A percentile compares a stretch with the other conserved stretches of the same genome.
Evolutionary conservation across 2,113 vertebrate species (phyloP).

Genomic region (Procavia capensis): DNA sequence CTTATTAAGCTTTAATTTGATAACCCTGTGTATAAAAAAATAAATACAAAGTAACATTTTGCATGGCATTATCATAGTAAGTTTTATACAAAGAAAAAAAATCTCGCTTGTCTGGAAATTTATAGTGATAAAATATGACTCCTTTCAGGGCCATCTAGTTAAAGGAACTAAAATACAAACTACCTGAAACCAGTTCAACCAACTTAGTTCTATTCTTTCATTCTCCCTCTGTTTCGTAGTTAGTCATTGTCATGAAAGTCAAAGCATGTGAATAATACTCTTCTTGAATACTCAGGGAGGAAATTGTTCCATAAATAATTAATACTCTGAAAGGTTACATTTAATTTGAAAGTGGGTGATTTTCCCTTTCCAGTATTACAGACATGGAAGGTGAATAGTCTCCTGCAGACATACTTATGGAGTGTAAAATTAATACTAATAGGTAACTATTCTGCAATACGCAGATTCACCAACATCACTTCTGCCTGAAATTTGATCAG

Average conservation of each 20-base stretch:
- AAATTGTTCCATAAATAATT: slow-evolving; percentile 78
- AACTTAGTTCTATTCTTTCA: slow-evolving; percentile 23
- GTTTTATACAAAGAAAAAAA: slow-evolving; percentile 31
- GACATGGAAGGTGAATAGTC: slow-evolving; percentile 52
- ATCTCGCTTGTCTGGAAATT: slow-evolving; percentile 25
- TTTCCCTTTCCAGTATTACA: slow-evolving; percentile 50
- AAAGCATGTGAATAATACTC: slow-evolving; percentile 41
- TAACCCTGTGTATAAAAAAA: neutral
- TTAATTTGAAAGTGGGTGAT: slow-evolving; percentile 74
- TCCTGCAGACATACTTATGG: neutral
- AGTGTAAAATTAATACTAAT: slow-evolving; percentile 20
- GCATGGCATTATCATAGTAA: neutral
- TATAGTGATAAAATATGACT: neutral
- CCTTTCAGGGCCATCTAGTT: neutral
- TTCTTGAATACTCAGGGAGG: slow-evolving; percentile 57
- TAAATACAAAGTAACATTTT: slow-evolving; percentile 47
- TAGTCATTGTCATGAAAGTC: slow-evolving; percentile 61
- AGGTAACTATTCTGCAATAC: neutral
- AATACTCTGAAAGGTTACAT: slow-evolving; percentile 71
- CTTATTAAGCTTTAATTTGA: slow-evolving; percentile 46
- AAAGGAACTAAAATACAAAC: slow-evolving; percentile 35
- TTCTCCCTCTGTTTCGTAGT: neutral
- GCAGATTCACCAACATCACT: neutral
- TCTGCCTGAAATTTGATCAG: slow-evolving; percentile 40
- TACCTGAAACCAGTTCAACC: slow-evolving; percentile 13